These are phyloP conservation scores for Mionectes olivaceus DNA, from an alignment of 2,797 vertebrate species.

Conservation along the genomic window DNA sequence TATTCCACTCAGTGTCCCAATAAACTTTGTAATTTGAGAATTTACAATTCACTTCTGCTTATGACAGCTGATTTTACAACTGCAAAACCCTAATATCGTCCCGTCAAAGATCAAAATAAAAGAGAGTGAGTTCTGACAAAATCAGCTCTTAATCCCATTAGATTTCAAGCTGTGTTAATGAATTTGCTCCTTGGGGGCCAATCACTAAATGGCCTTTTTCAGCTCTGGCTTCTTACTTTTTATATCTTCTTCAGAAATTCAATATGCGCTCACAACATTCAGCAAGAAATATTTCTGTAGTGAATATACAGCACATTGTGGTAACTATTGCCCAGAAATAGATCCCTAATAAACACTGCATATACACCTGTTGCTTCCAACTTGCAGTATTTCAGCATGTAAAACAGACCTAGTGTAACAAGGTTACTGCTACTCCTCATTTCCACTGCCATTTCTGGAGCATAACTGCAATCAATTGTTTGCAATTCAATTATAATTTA, in stretches of 20 bases:
- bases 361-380: background rate
- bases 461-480: fast-evolving
- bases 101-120: slow-evolving; percentile 6
- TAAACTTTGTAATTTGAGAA: background rate
- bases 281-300: background rate
- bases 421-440: background rate
- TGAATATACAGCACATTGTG: background rate
- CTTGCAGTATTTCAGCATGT: background rate
- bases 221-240: background rate
- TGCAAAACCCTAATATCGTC: background rate
- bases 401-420: background rate
- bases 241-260: background rate
- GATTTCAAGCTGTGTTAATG: slow-evolving; percentile 16
- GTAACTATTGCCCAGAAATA: background rate
- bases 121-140: background rate
- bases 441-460: background rate
- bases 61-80: background rate
- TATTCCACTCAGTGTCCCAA: background rate
- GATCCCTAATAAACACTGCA: background rate
- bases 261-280: background rate
- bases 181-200: background rate
- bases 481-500: background rate
- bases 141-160: slow-evolving; percentile 10
- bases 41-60: background rate
- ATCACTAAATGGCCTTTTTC: background rate